Evolutionary conservation across 2,113 vertebrate genomes (phyloP).

Genomic region (Hucho hucho): DNA sequence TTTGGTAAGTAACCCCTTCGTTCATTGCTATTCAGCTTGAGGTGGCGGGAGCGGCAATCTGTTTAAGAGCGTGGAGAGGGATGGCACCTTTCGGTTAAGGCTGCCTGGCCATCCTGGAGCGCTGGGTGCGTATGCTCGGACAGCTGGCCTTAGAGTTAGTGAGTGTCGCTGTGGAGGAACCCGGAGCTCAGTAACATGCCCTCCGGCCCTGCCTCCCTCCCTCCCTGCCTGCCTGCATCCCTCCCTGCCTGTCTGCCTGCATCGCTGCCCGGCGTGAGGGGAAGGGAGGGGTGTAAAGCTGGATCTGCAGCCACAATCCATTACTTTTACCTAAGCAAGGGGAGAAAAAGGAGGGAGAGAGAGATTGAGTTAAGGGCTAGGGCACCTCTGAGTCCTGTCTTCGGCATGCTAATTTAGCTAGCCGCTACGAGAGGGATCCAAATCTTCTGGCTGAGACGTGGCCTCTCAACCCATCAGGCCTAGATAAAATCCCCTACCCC

Average conservation of each 20-base stretch:
- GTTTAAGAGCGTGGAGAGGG: no score
- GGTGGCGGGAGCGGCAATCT: slow-evolving; percentile 20
- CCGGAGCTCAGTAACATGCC: slow-evolving; percentile 56
- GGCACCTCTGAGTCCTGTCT: slow-evolving; percentile 59
- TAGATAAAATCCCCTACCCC: slow-evolving; percentile 19
- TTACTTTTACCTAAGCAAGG: slow-evolving; percentile 62
- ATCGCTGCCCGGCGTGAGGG: slow-evolving; percentile 50
- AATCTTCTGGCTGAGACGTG: slow-evolving; percentile 53
- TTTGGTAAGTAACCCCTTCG: not conserved
- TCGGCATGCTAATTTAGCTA: slow-evolving; percentile 65
- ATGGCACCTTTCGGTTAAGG: slow-evolving; percentile 62
- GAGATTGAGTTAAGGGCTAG: slow-evolving; percentile 56
- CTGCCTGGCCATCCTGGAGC: slow-evolving; percentile 42
- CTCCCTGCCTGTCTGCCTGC: not conserved
- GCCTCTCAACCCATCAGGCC: slow-evolving; percentile 37
- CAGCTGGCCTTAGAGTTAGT: slow-evolving; percentile 62
- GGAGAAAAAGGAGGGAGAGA: slow-evolving; percentile 19
- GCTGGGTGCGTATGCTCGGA: slow-evolving; percentile 54
- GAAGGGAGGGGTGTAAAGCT: slow-evolving; percentile 42
- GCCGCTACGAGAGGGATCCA: slow-evolving; percentile 49
- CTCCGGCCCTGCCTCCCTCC: slow-evolving; percentile 23
- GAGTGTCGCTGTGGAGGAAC: slow-evolving; percentile 56
- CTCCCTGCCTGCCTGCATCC: not conserved
- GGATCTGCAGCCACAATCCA: slow-evolving; percentile 54
- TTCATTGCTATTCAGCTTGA: slow-evolving; percentile 56